Conservation (phyloP, 2,797 vertebrate species). For the Heliangelus exortis region DNA sequence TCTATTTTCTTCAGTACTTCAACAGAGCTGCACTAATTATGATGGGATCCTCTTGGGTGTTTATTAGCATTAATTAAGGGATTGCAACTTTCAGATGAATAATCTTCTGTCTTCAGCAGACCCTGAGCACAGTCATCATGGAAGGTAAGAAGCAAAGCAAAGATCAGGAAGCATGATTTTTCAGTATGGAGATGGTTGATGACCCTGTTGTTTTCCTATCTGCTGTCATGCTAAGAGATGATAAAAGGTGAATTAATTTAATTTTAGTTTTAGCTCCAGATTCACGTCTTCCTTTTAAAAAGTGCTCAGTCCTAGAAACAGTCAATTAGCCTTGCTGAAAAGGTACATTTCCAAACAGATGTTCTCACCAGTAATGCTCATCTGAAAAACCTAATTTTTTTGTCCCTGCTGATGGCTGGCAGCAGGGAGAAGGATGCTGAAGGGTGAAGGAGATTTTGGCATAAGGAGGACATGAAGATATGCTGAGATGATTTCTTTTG, state of each 20-base stretch:
- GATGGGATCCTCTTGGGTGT: constrained; percentile 16
- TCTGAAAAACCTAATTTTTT: constrained; percentile 29
- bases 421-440: background rate
- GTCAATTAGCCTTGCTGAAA: constrained; percentile 26
- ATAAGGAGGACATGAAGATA: background rate
- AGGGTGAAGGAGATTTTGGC: background rate
- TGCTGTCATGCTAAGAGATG: background rate
- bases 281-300: constrained; percentile 27
- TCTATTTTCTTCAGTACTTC: background rate
- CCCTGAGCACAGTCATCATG: background rate
- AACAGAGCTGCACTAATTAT: constrained; percentile 17
- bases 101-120: constrained; percentile 18
- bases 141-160: constrained; percentile 9
- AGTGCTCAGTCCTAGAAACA: constrained; percentile 33
- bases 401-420: background rate
- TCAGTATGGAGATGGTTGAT: background rate
- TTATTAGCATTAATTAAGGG: constrained; percentile 50
- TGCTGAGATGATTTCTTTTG: background rate
- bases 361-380: constrained; percentile 6
- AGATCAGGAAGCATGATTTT: background rate
- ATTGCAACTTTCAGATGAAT: constrained; percentile 33
- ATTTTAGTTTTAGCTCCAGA: constrained; percentile 36
- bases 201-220: background rate
- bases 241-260: constrained; percentile 24
- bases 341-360: constrained; percentile 24